A percentile compares a stretch with the other conserved stretches of the same genome.
Conservation (phyloP, 2,797 vertebrate species). For the Siniperca undulata region DNA sequence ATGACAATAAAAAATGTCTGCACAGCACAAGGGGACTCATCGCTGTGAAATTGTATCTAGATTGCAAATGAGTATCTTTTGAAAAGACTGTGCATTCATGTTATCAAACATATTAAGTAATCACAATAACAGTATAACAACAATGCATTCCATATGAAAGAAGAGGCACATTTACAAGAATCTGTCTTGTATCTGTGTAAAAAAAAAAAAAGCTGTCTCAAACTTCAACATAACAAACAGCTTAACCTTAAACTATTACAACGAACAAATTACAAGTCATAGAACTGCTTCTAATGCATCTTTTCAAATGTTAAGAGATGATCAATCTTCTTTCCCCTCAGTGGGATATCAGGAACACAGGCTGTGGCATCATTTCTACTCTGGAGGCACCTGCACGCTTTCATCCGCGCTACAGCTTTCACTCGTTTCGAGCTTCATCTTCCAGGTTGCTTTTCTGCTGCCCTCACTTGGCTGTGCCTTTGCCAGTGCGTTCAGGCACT, state of each 20-base stretch:
- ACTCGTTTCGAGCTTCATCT: neutral
- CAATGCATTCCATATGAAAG: neutral
- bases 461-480: rapidly evolving
- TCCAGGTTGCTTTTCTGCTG: no score
- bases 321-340: neutral
- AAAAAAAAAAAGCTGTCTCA: neutral
- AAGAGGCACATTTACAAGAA: neutral
- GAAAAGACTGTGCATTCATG: neutral
- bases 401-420: rapidly evolving
- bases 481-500: constrained; percentile 20
- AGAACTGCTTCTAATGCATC: neutral
- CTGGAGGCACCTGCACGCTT: neutral
- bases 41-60: neutral
- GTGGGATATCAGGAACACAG: neutral
- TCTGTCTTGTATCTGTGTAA: neutral
- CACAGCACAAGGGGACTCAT: neutral
- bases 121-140: neutral
- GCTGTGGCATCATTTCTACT: neutral
- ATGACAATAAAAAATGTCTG: constrained; percentile 19
- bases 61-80: neutral
- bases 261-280: neutral
- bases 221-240: neutral
- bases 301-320: neutral
- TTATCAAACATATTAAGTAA: neutral
- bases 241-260: neutral